Evolutionary conservation across 1,140 invertebrate species (phyloP).

Genomic region (Hylyphantes graminicola): DNA sequence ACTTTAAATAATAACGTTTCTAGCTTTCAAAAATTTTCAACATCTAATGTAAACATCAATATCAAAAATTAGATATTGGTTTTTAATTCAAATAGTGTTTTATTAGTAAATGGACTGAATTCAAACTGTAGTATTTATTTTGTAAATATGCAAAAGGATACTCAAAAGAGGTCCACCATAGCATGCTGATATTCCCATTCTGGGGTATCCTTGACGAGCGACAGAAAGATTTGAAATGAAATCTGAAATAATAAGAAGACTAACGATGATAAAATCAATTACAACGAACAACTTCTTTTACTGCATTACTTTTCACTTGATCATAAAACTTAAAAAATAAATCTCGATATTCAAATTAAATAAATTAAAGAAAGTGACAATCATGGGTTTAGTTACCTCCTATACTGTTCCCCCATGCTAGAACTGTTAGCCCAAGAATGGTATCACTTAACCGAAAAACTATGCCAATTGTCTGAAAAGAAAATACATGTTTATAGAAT

Average conservation of each 20-base stretch:
- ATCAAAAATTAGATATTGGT: no score
- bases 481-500: neutral
- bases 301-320: neutral
- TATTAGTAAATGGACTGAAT: no score
- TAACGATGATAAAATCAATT: neutral
- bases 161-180: constrained; percentile 80
- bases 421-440: constrained; percentile 77
- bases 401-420: constrained; percentile 80
- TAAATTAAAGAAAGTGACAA: no score
- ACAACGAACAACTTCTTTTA: neutral
- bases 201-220: constrained; percentile 75
- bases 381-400: constrained; percentile 70
- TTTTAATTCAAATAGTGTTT: no score
- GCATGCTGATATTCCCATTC: constrained; percentile 78
- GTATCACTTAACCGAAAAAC: constrained; percentile 74
- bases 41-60: no score
- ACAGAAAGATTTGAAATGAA: constrained; percentile 76
- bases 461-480: constrained; percentile 72
- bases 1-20: no score
- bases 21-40: no score
- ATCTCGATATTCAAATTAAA: neutral
- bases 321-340: neutral
- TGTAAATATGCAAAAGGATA: constrained; percentile 64
- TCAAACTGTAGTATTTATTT: neutral
- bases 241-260: constrained; percentile 69